phyloP scores from a whole-genome alignment of 2,113 vertebrate genomes.

The Tragulus kanchil region DNA sequence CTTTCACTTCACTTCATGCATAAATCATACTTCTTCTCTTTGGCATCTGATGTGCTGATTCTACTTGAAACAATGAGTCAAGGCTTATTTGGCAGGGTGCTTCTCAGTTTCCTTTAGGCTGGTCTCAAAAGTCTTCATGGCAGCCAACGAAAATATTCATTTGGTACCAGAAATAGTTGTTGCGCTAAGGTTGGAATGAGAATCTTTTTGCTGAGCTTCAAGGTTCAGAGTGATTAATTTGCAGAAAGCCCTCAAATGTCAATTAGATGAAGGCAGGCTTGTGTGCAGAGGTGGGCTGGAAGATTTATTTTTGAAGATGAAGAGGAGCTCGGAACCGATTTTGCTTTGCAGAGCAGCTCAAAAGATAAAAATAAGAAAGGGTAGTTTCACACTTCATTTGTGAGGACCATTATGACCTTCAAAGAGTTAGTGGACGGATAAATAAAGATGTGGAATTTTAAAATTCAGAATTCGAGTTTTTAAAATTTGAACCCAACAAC shows the following conservation, averaged over 20 bases:
- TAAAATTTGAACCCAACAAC: constrained; percentile 49
- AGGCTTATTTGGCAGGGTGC: no score
- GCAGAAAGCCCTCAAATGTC: constrained; percentile 12
- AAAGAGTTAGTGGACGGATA: constrained; percentile 64
- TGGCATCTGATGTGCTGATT: no score
- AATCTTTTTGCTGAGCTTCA: constrained; percentile 65
- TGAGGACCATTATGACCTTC: constrained; percentile 38
- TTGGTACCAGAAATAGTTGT: constrained; percentile 47
- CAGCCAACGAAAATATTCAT: constrained; percentile 41
- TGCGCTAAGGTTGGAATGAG: constrained; percentile 44
- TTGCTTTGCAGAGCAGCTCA: neutral
- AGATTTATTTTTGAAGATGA: neutral
- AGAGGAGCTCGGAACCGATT: neutral
- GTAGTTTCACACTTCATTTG: constrained; percentile 60
- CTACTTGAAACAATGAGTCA: no score
- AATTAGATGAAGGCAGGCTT: neutral
- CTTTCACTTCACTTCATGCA: no score
- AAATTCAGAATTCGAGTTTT: constrained; percentile 26
- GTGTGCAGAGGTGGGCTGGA: neutral
- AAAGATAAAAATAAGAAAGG: neutral
- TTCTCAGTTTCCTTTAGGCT: constrained; percentile 20
- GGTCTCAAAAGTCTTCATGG: neutral
- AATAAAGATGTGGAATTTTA: constrained; percentile 53
- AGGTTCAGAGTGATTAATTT: constrained; percentile 51
- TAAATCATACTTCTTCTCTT: no score